phyloP scores from a whole-genome alignment of 2,113 vertebrate genomes.

The Lepisosteus oculatus region DNA sequence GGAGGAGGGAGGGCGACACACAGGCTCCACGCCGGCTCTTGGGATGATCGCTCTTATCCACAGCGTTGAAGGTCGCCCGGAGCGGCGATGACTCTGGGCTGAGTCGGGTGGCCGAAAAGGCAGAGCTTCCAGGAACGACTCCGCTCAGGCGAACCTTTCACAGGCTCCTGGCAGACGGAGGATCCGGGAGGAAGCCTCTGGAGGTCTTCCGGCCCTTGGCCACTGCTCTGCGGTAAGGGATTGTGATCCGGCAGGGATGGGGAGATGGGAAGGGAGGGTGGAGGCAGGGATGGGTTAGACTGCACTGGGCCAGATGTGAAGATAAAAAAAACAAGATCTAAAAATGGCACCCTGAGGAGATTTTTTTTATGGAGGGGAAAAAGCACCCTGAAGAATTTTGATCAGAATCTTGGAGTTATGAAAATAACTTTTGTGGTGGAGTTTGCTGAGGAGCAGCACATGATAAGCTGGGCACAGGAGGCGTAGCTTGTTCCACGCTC shows the following conservation, averaged over 20 bases:
- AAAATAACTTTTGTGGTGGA: no score
- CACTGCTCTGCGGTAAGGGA: not conserved
- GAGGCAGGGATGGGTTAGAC: not conserved
- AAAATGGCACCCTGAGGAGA: not conserved
- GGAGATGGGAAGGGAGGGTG: no score
- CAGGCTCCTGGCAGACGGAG: not conserved
- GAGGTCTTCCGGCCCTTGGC: not conserved
- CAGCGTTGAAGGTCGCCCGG: not conserved
- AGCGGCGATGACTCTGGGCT: not conserved
- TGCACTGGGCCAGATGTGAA: not conserved
- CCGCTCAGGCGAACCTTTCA: not conserved
- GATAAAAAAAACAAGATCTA: no score
- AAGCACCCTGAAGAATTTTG: no score
- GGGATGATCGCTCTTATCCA: not conserved
- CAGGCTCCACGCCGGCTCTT: no score
- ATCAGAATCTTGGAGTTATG: no score
- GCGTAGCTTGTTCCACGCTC: no score
- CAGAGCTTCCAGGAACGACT: not conserved
- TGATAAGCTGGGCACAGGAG: no score
- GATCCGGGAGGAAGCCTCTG: constrained; percentile 5
- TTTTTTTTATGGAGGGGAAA: no score
- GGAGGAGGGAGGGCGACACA: not conserved
- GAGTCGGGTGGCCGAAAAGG: no score
- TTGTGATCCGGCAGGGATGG: no score
- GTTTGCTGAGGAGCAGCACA: no score